Evolutionary conservation across 2,113 vertebrate species (phyloP).

Genomic region (Thymallus thymallus): DNA sequence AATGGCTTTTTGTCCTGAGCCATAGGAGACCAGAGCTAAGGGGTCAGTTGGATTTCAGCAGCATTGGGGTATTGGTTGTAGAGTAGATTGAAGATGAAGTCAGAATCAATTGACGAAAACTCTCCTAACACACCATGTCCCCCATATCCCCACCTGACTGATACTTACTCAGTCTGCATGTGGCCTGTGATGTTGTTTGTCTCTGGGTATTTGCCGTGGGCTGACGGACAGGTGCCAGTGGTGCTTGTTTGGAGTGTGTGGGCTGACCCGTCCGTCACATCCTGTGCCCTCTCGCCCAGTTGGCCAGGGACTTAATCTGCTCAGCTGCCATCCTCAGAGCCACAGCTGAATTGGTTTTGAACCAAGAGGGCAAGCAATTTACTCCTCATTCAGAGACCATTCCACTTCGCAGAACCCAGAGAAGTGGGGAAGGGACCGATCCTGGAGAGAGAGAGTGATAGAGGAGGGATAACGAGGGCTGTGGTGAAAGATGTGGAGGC

Average conservation of each 20-base stretch:
- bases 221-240: neutral
- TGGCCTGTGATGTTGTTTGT: too few species aligned
- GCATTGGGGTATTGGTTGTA: too few species aligned
- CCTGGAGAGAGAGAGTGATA: neutral
- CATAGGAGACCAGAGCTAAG: too few species aligned
- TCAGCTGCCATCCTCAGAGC: slow-evolving; percentile 22
- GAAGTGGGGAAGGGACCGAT: slow-evolving; percentile 1
- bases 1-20: too few species aligned
- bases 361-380: slow-evolving; percentile 62
- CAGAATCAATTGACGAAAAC: too few species aligned
- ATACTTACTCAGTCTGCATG: too few species aligned
- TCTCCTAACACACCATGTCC: too few species aligned
- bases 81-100: too few species aligned
- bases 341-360: slow-evolving; percentile 46
- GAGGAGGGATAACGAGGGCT: neutral
- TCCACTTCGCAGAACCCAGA: slow-evolving; percentile 13
- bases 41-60: too few species aligned
- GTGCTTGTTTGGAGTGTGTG: neutral
- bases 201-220: too few species aligned
- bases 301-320: slow-evolving; percentile 19
- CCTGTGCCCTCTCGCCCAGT: neutral
- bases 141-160: too few species aligned
- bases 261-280: slow-evolving; percentile 13
- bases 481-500: neutral
- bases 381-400: slow-evolving; percentile 47